These are phyloP conservation scores for Harmothoe impar DNA, from an alignment of 2,888 invertebrate genomes.

Conservation along the genomic window DNA sequence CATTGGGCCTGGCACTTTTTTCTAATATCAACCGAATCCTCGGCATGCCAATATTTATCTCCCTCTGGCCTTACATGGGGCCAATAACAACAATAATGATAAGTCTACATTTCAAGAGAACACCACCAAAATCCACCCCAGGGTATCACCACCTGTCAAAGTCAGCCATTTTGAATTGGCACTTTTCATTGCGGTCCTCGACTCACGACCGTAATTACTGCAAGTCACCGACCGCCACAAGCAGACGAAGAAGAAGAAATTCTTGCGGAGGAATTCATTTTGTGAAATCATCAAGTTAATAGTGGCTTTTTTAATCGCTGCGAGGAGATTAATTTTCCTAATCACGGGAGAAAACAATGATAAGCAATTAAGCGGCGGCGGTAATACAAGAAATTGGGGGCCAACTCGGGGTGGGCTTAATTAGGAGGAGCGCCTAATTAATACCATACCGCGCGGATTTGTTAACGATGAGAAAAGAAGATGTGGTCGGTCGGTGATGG, in stretches of 20 bases:
- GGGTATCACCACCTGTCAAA: too few relatives aligned
- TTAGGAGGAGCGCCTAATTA: not conserved
- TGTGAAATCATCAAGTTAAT: slow-evolving; percentile 32
- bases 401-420: not conserved
- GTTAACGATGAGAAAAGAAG: slow-evolving; percentile 27
- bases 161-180: too few relatives aligned
- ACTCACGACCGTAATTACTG: too few relatives aligned
- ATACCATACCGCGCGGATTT: slow-evolving; percentile 24
- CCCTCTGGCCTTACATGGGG: too few relatives aligned
- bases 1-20: too few relatives aligned
- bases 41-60: too few relatives aligned
- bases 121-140: too few relatives aligned
- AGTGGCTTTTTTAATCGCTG: slow-evolving; percentile 18
- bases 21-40: too few relatives aligned
- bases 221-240: too few relatives aligned
- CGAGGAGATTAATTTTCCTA: slow-evolving; percentile 34
- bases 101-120: too few relatives aligned
- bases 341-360: slow-evolving; percentile 12
- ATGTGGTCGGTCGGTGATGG: not conserved
- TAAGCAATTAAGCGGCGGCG: slow-evolving; percentile 3
- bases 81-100: too few relatives aligned
- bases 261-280: slow-evolving; percentile 26
- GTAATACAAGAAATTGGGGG: slow-evolving; percentile 21
- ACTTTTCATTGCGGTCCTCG: too few relatives aligned
- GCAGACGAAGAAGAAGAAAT: slow-evolving; percentile 8